Base-by-base conservation (phyloP, 1,140 invertebrate genomes). In the Monochamus saltuarius region DNA sequence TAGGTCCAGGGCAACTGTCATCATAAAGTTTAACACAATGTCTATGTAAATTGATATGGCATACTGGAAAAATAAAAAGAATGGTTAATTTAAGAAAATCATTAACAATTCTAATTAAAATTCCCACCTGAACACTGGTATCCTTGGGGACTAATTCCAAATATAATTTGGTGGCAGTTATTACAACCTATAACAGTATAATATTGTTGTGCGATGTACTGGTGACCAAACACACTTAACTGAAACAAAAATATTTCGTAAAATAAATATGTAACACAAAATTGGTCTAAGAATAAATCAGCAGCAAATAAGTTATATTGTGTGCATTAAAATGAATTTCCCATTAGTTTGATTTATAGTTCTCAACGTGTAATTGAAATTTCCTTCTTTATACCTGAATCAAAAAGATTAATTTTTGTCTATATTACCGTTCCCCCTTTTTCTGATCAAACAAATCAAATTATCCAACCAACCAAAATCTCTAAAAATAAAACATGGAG, bases 141-240 rank as follows among this genome's bases (percentile, higher is more conserved):
- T 61, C 94, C 94, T 80, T 97, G 95, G 58, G 92, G 91, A 67
- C 92, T 92, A 55, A 98, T 89, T 47, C 96, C 96, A 83, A 93
- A 94, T 65, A 98, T 90, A 65, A 95, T 88, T 67, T 88, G 83
- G 72, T 93, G 89, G 80, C 96, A 98, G 79, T 94, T 89, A 82
- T 94, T 92, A 76, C 96, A 99, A 75, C 90, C 87, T 52, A 90
- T 94, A 61, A 95, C 89, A 64, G 88, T 89, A 73, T 87, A 91
- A 80, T 97, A 92, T 78, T 95, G 91, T 74, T 92, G 88, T 61
- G 89, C 85, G 64, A 87, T 85, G 75, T 96, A 93, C 78, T 94
- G 88, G 83, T 99, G 96, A 29, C 94, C 94, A 72, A 90, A 85
- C 29, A 90, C 83, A 57, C 85, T 85, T 76, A 89, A 85, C 85